These are phyloP conservation scores for Fragum sueziense DNA, from an alignment of 2,888 invertebrate species.

Conservation along the genomic window DNA sequence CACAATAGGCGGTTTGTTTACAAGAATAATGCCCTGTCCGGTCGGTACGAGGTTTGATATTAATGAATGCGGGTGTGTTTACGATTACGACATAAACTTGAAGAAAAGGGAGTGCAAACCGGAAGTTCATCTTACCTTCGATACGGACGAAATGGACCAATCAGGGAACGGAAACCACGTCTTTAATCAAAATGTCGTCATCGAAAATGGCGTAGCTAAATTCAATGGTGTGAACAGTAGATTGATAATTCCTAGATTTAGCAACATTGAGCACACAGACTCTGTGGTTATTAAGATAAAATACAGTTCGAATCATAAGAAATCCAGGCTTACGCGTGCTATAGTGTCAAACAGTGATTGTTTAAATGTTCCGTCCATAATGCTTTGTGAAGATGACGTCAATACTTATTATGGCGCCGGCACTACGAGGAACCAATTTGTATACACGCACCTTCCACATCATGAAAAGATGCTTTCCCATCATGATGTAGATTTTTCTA, in stretches of 20 bases:
- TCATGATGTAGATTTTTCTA: no score
- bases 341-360: slow-evolving; percentile 74
- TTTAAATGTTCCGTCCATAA: slow-evolving; percentile 66
- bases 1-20: not conserved
- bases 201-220: slow-evolving; percentile 62
- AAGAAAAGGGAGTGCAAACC: slow-evolving; percentile 15
- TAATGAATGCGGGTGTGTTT: not conserved
- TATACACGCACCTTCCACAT: slow-evolving; percentile 33
- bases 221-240: slow-evolving; percentile 68
- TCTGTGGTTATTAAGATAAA: slow-evolving; percentile 68
- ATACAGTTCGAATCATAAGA: slow-evolving; percentile 53
- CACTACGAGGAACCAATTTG: slow-evolving; percentile 10
- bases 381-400: slow-evolving; percentile 60
- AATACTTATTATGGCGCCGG: slow-evolving; percentile 55
- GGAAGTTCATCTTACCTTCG: slow-evolving; percentile 61
- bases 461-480: not conserved
- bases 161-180: slow-evolving; percentile 61
- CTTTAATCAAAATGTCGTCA: slow-evolving; percentile 63
- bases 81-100: not conserved
- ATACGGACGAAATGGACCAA: slow-evolving; percentile 53
- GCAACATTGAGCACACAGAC: slow-evolving; percentile 67
- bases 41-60: not conserved
- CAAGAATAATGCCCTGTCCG: not conserved
- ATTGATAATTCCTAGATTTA: slow-evolving; percentile 70
- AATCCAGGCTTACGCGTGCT: slow-evolving; percentile 51